These are phyloP conservation scores for Tragelaphus strepsiceros DNA, from an alignment of 2,113 vertebrate genomes.

Conservation along the genomic window DNA sequence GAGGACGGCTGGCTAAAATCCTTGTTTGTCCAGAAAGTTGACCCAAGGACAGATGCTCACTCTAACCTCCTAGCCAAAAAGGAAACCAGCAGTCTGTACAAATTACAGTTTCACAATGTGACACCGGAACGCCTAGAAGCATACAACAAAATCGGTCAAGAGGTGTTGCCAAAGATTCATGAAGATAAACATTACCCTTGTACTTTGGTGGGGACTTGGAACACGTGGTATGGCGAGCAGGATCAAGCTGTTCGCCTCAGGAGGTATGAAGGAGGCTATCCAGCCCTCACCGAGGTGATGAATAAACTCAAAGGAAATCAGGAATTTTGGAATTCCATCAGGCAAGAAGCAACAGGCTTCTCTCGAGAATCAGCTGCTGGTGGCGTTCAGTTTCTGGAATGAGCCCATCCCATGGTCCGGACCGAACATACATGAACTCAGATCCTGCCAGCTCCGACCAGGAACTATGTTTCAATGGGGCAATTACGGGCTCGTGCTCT, in stretches of 20 bases:
- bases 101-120: constrained; percentile 98
- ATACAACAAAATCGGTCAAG: constrained; percentile 96
- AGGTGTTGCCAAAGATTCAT: constrained; percentile 92
- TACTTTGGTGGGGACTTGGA: constrained; percentile 98
- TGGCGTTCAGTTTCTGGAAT: constrained; percentile 99
- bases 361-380: constrained; percentile 94
- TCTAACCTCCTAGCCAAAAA: constrained; percentile 96
- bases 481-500: constrained; percentile 97
- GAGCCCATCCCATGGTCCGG: constrained; percentile 89
- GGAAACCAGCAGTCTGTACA: constrained; percentile 96
- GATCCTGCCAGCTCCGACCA: constrained; percentile 95
- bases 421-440: constrained; percentile 94
- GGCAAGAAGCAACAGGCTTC: constrained; percentile 92
- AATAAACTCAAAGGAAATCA: constrained; percentile 94
- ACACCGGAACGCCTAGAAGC: constrained; percentile 95
- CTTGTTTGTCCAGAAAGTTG: constrained; percentile 95
- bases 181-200: constrained; percentile 93
- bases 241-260: constrained; percentile 98
- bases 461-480: constrained; percentile 99
- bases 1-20: constrained; percentile 98
- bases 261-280: constrained; percentile 96
- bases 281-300: constrained; percentile 98
- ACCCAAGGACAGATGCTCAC: constrained; percentile 96
- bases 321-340: constrained; percentile 90
- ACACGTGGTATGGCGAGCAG: constrained; percentile 99